Conservation (phyloP, 1,140 invertebrate genomes). For the Apocrypta bakeri region DNA sequence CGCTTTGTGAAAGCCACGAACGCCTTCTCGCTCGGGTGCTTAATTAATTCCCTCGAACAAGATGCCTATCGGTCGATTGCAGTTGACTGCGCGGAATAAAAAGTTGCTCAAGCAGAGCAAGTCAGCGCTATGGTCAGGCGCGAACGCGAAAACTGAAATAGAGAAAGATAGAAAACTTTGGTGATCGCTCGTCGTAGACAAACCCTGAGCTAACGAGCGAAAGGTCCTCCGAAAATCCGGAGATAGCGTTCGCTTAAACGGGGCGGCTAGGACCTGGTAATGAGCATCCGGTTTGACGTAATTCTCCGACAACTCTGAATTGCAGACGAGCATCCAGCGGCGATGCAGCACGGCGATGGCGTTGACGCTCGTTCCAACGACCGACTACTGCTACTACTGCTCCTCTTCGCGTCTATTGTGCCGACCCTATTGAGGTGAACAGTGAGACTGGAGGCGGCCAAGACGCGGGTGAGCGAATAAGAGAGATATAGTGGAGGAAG, state of each 20-base stretch:
- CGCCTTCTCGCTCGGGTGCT: too few species aligned
- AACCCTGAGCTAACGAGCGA: background rate
- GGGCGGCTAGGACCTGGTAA: slow-evolving; percentile 24
- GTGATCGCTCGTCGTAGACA: too few species aligned
- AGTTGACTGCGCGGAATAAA: too few species aligned
- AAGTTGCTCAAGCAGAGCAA: too few species aligned
- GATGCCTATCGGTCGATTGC: too few species aligned
- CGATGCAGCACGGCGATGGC: slow-evolving; percentile 81
- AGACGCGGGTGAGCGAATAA: background rate
- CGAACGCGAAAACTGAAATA: too few species aligned
- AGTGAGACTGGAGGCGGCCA: background rate
- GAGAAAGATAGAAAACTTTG: too few species aligned
- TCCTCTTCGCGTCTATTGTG: slow-evolving; percentile 31
- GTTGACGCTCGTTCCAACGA: slow-evolving; percentile 34
- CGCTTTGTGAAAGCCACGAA: too few species aligned
- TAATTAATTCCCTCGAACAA: too few species aligned
- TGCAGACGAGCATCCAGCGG: slow-evolving; percentile 84
- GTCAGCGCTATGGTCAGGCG: too few species aligned
- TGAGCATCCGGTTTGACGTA: slow-evolving; percentile 36
- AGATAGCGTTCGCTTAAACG: background rate
- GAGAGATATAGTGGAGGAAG: too few species aligned
- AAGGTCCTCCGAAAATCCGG: too few species aligned
- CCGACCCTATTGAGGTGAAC: slow-evolving; percentile 54
- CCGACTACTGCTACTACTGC: slow-evolving; percentile 53
- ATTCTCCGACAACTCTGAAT: slow-evolving; percentile 48